Evolutionary conservation across 1,140 invertebrate species (phyloP).

Genomic region (Pomacea maculata): DNA sequence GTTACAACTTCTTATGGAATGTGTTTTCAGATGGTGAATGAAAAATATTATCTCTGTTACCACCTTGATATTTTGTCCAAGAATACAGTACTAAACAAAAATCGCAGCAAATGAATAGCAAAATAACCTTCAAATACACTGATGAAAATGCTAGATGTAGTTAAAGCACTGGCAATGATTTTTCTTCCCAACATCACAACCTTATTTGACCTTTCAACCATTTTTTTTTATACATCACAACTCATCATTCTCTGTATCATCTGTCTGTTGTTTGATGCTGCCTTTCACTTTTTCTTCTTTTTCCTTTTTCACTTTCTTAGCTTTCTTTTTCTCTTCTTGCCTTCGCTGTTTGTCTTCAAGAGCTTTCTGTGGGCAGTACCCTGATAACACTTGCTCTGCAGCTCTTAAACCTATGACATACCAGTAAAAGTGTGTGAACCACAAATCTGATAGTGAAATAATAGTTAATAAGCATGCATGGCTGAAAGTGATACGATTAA

Average conservation of each 20-base stretch:
- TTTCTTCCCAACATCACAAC: no score
- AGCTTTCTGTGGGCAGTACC: constrained; percentile 28
- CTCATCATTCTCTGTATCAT: constrained; percentile 19
- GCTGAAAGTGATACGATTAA: no score
- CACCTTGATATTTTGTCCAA: no score
- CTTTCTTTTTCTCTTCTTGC: constrained; percentile 16
- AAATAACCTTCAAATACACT: no score
- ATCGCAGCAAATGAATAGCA: no score
- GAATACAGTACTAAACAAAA: no score
- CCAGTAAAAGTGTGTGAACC: not conserved
- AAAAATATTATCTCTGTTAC: no score
- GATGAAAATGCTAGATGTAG: no score
- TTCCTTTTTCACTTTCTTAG: constrained; percentile 14
- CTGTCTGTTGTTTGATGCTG: not conserved
- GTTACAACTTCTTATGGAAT: not conserved
- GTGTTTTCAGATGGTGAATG: not conserved
- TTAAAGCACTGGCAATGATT: no score
- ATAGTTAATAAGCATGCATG: no score
- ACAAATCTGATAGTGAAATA: not conserved
- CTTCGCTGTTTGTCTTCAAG: constrained; percentile 21
- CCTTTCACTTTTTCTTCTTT: constrained; percentile 17
- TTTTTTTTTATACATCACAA: constrained; percentile 1
- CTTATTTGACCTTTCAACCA: no score
- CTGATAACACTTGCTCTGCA: constrained; percentile 37
- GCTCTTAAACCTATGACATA: constrained; percentile 33